Percentiles rank a stretch among this genome's conserved stretches.
Evolutionary conservation across 2,113 vertebrate genomes (phyloP).

Genomic region (Neopipo cinnamomea): DNA sequence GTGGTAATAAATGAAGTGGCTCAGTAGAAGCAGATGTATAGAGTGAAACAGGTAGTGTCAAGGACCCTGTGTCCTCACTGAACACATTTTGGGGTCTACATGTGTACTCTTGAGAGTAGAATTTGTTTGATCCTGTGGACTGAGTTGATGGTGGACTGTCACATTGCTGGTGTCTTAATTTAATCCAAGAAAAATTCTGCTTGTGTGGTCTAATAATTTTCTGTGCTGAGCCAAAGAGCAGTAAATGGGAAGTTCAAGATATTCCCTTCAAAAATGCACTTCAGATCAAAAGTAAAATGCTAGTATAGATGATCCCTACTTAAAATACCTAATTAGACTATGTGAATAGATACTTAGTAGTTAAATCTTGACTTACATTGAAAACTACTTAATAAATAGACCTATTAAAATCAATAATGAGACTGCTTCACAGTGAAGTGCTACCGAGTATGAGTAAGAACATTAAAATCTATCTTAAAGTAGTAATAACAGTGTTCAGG

Average conservation of each 20-base stretch:
- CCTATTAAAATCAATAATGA: slow-evolving; percentile 4
- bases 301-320: neutral
- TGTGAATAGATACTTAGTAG: neutral
- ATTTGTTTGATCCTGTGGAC: neutral
- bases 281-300: neutral
- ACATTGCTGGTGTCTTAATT: neutral
- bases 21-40: neutral
- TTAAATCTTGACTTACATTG: neutral
- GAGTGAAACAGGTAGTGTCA: neutral
- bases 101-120: neutral
- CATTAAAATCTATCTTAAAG: slow-evolving; percentile 12
- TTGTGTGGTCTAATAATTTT: neutral
- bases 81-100: neutral
- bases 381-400: slow-evolving; percentile 12
- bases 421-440: neutral
- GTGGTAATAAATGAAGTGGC: neutral
- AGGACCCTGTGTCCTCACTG: neutral
- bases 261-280: neutral
- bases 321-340: neutral
- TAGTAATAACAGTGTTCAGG: neutral
- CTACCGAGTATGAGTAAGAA: neutral
- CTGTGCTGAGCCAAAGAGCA: neutral
- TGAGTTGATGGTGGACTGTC: neutral
- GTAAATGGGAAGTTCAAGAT: neutral
- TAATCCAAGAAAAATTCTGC: neutral